Conservation (phyloP, 1,140 invertebrate genomes). For the Maconellicoccus hirsutus region DNA sequence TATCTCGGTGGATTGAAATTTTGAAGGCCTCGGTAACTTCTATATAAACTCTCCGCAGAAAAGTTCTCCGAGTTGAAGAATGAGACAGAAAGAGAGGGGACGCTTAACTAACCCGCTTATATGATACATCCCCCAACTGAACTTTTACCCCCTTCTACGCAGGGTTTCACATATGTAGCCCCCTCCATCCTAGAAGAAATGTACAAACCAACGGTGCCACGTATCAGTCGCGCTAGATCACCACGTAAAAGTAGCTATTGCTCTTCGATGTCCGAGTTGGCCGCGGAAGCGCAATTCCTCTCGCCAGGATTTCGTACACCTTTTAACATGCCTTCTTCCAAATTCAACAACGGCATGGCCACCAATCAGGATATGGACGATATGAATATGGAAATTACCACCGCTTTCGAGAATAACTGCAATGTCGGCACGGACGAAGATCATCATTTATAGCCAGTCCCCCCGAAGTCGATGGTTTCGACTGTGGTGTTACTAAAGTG, state of each 20-base stretch:
- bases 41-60: too few relatives aligned
- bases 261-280: constrained; percentile 1
- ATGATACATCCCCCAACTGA: too few relatives aligned
- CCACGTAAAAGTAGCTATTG: constrained; percentile 44
- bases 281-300: neutral
- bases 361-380: neutral
- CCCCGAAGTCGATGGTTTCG: neutral
- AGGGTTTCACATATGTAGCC: constrained; percentile 98
- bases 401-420: constrained; percentile 9
- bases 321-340: neutral
- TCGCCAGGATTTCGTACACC: constrained; percentile 13
- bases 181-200: constrained; percentile 91
- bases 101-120: too few relatives aligned
- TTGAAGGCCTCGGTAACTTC: too few relatives aligned
- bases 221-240: constrained; percentile 57
- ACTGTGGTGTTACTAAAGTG: neutral
- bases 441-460: neutral
- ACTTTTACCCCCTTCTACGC: constrained; percentile 15
- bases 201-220: constrained; percentile 41
- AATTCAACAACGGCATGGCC: too few relatives aligned
- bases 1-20: too few relatives aligned
- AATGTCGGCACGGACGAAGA: neutral
- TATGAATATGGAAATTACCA: constrained; percentile 15
- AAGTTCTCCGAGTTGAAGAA: too few relatives aligned
- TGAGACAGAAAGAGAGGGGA: too few relatives aligned